Percentiles rank a stretch among this genome's conserved stretches.
Evolutionary conservation across 2,113 vertebrate genomes (phyloP).

Genomic region (Microcebus tavaratra): DNA sequence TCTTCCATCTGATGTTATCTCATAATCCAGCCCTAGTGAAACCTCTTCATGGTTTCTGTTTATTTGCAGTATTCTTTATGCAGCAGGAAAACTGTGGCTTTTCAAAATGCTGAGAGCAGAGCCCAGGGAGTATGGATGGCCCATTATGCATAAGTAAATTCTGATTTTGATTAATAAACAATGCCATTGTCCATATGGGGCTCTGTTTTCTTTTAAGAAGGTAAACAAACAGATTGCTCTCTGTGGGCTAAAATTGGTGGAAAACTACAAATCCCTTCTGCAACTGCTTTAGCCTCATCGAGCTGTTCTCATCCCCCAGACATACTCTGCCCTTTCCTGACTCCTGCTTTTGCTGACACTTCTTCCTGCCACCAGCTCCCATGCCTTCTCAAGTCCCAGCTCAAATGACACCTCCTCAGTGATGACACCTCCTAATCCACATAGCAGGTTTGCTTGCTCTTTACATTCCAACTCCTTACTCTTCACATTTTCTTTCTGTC

Average conservation of each 20-base stretch:
- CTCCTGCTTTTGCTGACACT: background rate
- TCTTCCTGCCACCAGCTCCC: background rate
- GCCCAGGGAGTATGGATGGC: background rate
- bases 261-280: background rate
- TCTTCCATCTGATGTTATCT: conserved; percentile 55
- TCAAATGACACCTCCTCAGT: background rate
- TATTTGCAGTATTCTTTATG: background rate
- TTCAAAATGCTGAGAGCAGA: conserved; percentile 5
- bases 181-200: background rate
- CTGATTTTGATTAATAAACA: conserved; percentile 47
- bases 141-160: background rate
- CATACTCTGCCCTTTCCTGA: background rate
- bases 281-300: background rate
- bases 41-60: conserved; percentile 11
- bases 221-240: conserved; percentile 31
- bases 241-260: background rate
- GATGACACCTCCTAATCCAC: background rate
- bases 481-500: background rate
- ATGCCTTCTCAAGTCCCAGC: background rate
- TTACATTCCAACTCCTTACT: background rate
- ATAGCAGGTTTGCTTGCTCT: background rate
- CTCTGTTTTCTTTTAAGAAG: conserved; percentile 18
- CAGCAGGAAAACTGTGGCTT: background rate
- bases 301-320: background rate
- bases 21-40: conserved; percentile 2